Percentiles rank a stretch among this genome's conserved stretches.
These are phyloP conservation scores for Chamaea fasciata DNA, from an alignment of 2,113 vertebrate genomes.

Conservation along the genomic window DNA sequence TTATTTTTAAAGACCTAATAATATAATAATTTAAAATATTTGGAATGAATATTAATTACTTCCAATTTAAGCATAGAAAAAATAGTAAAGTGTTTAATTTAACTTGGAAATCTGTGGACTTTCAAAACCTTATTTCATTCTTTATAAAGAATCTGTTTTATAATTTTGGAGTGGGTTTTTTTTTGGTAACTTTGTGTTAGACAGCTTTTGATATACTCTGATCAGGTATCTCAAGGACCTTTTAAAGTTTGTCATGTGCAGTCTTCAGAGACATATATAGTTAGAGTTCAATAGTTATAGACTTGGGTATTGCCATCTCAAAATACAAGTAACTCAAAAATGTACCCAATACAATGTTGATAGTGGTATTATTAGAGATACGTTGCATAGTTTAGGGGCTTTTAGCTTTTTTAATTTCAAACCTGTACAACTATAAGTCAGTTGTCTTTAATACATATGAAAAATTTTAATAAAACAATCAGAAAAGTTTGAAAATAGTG, in stretches of 20 bases:
- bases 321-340: not conserved
- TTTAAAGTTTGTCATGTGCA: not conserved
- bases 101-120: not conserved
- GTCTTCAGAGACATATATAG: not conserved
- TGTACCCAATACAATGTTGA: not conserved
- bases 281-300: not conserved
- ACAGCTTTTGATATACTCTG: not conserved
- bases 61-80: not conserved
- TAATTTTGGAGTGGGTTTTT: not conserved
- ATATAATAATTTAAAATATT: not conserved
- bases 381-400: fast-evolving
- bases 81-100: not conserved
- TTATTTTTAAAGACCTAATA: not conserved
- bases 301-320: not conserved
- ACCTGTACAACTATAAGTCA: not conserved
- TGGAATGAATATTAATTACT: not conserved
- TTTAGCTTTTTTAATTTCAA: not conserved
- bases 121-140: not conserved
- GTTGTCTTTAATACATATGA: not conserved
- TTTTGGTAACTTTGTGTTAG: not conserved
- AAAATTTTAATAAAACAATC: not conserved
- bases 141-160: not conserved
- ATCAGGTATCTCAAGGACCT: not conserved
- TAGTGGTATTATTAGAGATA: not conserved
- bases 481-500: not conserved